A percentile compares a stretch with the other conserved stretches of the same genome.
These are phyloP conservation scores for Drosophila demipolita DNA, from an alignment of 2,888 invertebrate species.

Conservation along the genomic window DNA sequence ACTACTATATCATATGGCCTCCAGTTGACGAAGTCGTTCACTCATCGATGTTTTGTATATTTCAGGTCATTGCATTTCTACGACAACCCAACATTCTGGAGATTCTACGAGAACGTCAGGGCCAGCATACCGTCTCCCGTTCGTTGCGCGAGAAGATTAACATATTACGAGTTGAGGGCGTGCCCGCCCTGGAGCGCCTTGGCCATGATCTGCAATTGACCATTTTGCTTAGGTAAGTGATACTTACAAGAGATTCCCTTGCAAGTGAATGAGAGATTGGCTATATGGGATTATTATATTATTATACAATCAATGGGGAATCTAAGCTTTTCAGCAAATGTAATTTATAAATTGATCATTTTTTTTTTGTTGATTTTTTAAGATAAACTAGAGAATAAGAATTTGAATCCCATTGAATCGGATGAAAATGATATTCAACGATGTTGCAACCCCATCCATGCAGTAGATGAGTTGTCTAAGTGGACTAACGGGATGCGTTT, in stretches of 20 bases:
- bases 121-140: constrained; percentile 89
- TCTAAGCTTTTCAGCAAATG: not conserved
- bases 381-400: not conserved
- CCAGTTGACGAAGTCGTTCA: not conserved
- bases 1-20: not conserved
- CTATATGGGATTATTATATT: not conserved
- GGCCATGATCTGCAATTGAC: constrained; percentile 98
- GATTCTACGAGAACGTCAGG: constrained; percentile 93
- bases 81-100: constrained; percentile 97
- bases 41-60: not conserved
- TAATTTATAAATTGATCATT: not conserved
- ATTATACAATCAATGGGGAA: not conserved
- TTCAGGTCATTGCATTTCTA: constrained; percentile 95
- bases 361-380: not conserved
- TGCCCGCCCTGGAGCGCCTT: constrained; percentile 92
- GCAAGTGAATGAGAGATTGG: not conserved
- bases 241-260: not conserved
- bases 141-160: constrained; percentile 94
- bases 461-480: not conserved
- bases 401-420: constrained; percentile 1
- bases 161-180: constrained; percentile 95
- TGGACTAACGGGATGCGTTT: not conserved
- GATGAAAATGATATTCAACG: not conserved
- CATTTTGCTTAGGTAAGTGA: constrained; percentile 93
- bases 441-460: not conserved